Percentiles rank a stretch among this genome's conserved stretches.
Conservation (phyloP, 1,140 invertebrate genomes). For the Drosophila leontia region DNA sequence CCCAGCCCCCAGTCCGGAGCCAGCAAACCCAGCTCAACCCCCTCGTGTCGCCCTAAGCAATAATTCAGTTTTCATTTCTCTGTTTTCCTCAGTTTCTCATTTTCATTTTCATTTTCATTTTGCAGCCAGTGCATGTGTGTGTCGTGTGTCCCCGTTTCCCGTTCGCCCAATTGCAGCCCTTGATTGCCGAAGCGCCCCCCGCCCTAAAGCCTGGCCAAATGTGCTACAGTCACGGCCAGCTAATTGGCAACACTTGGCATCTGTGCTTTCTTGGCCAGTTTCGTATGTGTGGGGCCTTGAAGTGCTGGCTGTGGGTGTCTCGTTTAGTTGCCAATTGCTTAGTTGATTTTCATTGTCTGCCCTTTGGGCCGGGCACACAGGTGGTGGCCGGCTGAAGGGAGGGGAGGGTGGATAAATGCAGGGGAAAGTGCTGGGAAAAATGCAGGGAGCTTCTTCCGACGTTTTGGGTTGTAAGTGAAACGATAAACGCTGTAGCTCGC, state of each 20-base stretch:
- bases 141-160: constrained; percentile 1
- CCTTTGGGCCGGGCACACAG: constrained; percentile 48
- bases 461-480: constrained; percentile 48
- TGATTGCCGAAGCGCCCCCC: neutral
- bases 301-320: constrained; percentile 24
- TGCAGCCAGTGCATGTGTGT: constrained; percentile 50
- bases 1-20: neutral
- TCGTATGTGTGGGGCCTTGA: neutral
- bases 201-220: constrained; percentile 1
- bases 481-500: constrained; percentile 59
- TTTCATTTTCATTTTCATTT: constrained; percentile 60
- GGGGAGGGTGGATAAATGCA: neutral
- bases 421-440: neutral
- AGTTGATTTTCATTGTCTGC: constrained; percentile 78
- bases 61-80: constrained; percentile 76
- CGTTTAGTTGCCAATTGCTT: constrained; percentile 74
- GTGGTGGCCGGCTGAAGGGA: constrained; percentile 23
- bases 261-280: constrained; percentile 15
- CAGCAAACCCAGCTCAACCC: constrained; percentile 7
- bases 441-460: constrained; percentile 16
- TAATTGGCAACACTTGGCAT: constrained; percentile 69
- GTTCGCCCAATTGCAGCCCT: neutral
- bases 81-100: constrained; percentile 58
- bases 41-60: constrained; percentile 51
- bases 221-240: constrained; percentile 56